Evolutionary conservation across 53 echinoderm and acorn worm species (phyloP), one percentile per base, ranked within the genome.

Genomic region (Astropecten irregularis): DNA sequence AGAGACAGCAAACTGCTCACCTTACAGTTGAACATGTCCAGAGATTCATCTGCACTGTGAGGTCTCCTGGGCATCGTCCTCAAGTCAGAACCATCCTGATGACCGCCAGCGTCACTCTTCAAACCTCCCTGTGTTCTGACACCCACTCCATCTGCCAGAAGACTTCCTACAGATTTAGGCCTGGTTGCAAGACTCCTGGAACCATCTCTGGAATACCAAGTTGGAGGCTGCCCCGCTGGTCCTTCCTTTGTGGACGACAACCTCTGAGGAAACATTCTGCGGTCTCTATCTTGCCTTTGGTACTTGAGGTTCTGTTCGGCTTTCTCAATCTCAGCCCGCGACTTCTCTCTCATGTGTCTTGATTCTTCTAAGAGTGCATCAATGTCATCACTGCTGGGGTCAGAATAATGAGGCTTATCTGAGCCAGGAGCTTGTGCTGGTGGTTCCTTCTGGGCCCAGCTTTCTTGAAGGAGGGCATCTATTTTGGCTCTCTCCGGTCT

Each of bases 261-360:
- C 31, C 46, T 40, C 44, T 68, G 68, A 26, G 47, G 34, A 25
- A 29, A 27, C 42, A 21, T 52, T 9, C 31, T 0, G 0, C 2
- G 31, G 31, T 36, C 35, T 68, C 36, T 68, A 8, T 18, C 54
- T 4, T 52, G 28, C n/a, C n/a, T n/a, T 61, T 71, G 82, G 34
- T 82, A 38, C 48, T 77, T 82, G 15, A 95, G 66, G 29, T 95
- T 89, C 66, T 76, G 48, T 46, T 95, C 87, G 21, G 97, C 97
- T 76, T 88, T 89, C 42, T 89, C 89, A 54, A 96, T 96, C 67
- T 96, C 93, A 0, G 83, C 71, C 79, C 85, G 73, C 40, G 97
- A 96, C 46, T 70, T 85, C 23, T 84, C 89, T 40, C 89, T 74
- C 32, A 68, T 84, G 46, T 61, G 72, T 61, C 87, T 84, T 1